Evolutionary conservation across 2,888 invertebrate genomes (phyloP).

Genomic region (Tenthredo notha): DNA sequence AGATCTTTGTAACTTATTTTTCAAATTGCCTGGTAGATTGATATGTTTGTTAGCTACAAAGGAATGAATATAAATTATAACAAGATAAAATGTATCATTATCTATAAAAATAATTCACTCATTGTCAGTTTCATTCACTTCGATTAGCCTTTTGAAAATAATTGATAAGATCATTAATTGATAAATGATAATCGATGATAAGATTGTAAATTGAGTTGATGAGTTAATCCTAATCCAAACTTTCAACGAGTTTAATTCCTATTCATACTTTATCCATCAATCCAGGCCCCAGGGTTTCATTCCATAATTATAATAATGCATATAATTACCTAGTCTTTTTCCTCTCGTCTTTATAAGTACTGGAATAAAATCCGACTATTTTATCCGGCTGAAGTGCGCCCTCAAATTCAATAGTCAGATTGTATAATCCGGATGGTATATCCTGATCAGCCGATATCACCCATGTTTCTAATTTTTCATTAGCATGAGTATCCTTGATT

Average conservation of each 20-base stretch:
- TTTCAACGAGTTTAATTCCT: not conserved
- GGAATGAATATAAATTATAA: not conserved
- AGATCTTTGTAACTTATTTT: not conserved
- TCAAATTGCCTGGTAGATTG: not conserved
- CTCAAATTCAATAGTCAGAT: constrained; percentile 79
- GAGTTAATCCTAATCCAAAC: constrained; percentile 10
- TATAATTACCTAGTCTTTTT: constrained; percentile 71
- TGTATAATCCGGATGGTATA: constrained; percentile 74
- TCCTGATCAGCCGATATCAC: constrained; percentile 67
- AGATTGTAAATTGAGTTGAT: constrained; percentile 19
- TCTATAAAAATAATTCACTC: not conserved
- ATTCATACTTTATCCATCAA: too few species aligned
- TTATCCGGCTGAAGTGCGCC: constrained; percentile 80
- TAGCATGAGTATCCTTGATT: constrained; percentile 63
- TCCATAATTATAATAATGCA: not conserved
- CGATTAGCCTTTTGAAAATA: not conserved
- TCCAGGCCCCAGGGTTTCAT: too few species aligned
- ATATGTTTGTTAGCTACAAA: not conserved
- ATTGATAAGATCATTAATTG: not conserved
- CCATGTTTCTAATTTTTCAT: constrained; percentile 70
- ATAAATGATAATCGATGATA: constrained; percentile 23
- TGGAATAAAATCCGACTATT: constrained; percentile 83
- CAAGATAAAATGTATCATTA: not conserved
- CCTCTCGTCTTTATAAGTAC: constrained; percentile 78
- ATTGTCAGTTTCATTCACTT: not conserved